Conservation (phyloP, 1,140 invertebrate species). For the Drosophila kanapiae region DNA sequence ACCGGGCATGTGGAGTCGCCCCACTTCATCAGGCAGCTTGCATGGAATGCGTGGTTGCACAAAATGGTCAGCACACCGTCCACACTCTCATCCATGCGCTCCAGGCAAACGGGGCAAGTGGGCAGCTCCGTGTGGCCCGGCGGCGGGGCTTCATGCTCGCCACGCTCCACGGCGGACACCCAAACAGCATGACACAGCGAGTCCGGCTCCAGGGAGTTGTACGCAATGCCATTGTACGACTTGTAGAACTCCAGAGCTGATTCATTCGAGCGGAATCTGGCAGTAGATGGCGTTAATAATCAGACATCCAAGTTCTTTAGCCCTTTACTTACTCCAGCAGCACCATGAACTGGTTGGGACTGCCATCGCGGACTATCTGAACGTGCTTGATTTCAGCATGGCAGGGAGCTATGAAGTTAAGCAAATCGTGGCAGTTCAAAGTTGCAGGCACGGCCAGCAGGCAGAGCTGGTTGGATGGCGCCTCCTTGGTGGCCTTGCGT, state of each 20-base stretch:
- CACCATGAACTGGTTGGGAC: conserved; percentile 99
- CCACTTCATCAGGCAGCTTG: conserved; percentile 97
- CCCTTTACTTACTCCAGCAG: conserved; percentile 90
- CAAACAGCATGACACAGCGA: conserved; percentile 96
- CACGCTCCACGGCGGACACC: conserved; percentile 96
- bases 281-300: not conserved
- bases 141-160: conserved; percentile 89
- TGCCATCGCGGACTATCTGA: conserved; percentile 94
- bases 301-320: too few species aligned
- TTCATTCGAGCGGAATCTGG: conserved; percentile 88
- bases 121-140: conserved; percentile 96
- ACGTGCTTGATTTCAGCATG: conserved; percentile 95
- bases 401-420: conserved; percentile 98
- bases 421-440: conserved; percentile 96
- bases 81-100: conserved; percentile 99
- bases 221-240: conserved; percentile 96
- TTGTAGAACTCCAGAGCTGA: conserved; percentile 96
- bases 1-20: conserved; percentile 95
- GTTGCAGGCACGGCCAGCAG: conserved; percentile 96
- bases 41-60: conserved; percentile 99
- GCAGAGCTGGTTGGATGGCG: conserved; percentile 93
- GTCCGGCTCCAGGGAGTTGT: conserved; percentile 96
- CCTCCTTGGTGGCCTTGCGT: conserved; percentile 89
- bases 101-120: conserved; percentile 95
- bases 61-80: conserved; percentile 98